Conservation (phyloP, 2,888 invertebrate genomes). For the Gymnoscelis rufifasciata region DNA sequence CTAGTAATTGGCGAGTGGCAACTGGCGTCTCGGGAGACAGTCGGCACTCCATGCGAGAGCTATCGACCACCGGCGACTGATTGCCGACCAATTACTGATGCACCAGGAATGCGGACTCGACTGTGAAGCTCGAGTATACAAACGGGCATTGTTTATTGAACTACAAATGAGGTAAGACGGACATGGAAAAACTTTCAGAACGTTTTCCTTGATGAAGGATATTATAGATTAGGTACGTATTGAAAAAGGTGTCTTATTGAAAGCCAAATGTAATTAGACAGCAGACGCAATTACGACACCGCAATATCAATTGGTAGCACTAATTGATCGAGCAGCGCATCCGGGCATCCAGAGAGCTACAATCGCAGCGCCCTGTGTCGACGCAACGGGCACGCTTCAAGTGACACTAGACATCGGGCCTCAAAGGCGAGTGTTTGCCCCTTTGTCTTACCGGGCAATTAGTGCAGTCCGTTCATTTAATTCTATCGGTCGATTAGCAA, state of each 20-base stretch:
- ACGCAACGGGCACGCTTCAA: constrained; percentile 62
- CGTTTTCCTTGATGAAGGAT: no score
- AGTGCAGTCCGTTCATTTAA: constrained; percentile 77
- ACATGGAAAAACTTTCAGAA: no score
- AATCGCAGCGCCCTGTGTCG: constrained; percentile 39
- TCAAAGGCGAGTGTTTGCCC: constrained; percentile 77
- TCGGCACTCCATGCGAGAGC: constrained; percentile 18
- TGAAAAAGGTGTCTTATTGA: not conserved
- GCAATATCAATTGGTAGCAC: constrained; percentile 14
- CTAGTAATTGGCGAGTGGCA: constrained; percentile 13
- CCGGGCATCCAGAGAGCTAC: constrained; percentile 23
- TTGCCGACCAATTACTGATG: constrained; percentile 24
- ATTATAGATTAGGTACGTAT: no score
- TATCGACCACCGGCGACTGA: constrained; percentile 25
- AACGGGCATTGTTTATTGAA: no score
- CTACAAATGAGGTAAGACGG: no score
- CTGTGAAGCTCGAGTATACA: no score
- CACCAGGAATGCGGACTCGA: constrained; percentile 21
- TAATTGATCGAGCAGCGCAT: constrained; percentile 16
- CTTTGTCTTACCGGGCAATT: constrained; percentile 78
- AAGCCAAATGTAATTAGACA: not conserved
- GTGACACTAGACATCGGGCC: constrained; percentile 70
- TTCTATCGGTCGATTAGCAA: constrained; percentile 78
- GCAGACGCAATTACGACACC: constrained; percentile 9
- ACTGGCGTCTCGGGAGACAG: constrained; percentile 20